phyloP scores from a whole-genome alignment of 2,113 vertebrate species.

The Rafetus swinhoei region DNA sequence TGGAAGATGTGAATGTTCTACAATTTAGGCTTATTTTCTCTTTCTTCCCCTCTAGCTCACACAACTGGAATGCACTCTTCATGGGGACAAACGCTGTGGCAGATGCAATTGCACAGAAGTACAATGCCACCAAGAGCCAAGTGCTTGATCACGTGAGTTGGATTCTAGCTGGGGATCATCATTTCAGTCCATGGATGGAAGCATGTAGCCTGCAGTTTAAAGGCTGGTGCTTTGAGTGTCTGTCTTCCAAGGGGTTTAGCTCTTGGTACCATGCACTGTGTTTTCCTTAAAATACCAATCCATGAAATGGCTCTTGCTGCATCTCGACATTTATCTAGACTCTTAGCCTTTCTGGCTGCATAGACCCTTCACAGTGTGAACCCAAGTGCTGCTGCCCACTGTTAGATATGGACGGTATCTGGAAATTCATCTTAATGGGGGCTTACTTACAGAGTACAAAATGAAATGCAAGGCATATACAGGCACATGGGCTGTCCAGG shows the following conservation, averaged over 20 bases:
- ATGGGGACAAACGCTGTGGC: slow-evolving; percentile 93
- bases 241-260: not conserved
- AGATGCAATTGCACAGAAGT: slow-evolving; percentile 93
- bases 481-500: not conserved
- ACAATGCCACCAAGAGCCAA: slow-evolving; percentile 94
- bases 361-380: not conserved
- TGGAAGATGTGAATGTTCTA: fast-evolving
- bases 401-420: not conserved
- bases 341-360: not conserved
- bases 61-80: slow-evolving; percentile 97
- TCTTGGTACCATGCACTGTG: not conserved
- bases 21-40: not conserved
- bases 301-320: not conserved
- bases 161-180: too few species aligned
- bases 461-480: not conserved
- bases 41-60: slow-evolving; percentile 80
- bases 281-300: not conserved
- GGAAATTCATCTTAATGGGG: not conserved
- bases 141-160: slow-evolving; percentile 94
- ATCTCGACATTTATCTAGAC: not conserved
- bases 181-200: not conserved
- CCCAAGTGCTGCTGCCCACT: not conserved
- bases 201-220: not conserved
- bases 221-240: not conserved
- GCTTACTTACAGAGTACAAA: not conserved